Conservation (phyloP, 1,140 invertebrate genomes). For the Hestina assimilis region DNA sequence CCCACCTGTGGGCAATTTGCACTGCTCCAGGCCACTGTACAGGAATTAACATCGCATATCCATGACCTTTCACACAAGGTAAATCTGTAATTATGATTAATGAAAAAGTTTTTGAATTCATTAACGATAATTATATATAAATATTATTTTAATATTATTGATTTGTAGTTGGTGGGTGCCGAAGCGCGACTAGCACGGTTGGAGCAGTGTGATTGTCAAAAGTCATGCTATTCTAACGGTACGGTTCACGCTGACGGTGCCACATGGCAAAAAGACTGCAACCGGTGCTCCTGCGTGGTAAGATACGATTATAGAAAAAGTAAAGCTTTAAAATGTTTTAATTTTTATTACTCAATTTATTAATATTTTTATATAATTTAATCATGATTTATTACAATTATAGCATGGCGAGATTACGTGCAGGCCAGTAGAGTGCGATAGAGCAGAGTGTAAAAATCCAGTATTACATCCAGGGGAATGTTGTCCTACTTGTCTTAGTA, state of each 20-base stretch:
- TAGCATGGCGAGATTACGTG: constrained; percentile 91
- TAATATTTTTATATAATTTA: background rate
- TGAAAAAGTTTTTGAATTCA: background rate
- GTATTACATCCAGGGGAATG: constrained; percentile 87
- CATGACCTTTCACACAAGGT: constrained; percentile 86
- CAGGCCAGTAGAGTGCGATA: constrained; percentile 87
- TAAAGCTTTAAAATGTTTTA: background rate
- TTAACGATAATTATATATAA: background rate
- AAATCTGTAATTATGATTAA: constrained; percentile 7
- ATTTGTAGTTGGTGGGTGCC: constrained; percentile 84
- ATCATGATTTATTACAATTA: constrained; percentile 39
- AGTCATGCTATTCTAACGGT: constrained; percentile 90
- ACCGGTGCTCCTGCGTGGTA: constrained; percentile 90
- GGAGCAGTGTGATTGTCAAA: constrained; percentile 93
- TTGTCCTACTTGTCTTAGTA: constrained; percentile 92
- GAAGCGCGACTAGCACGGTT: constrained; percentile 87
- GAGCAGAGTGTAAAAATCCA: constrained; percentile 87
- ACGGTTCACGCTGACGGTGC: constrained; percentile 89
- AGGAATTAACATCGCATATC: constrained; percentile 82
- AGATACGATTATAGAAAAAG: constrained; percentile 38
- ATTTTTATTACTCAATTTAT: background rate
- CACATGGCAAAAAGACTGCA: constrained; percentile 88
- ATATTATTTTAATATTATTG: constrained; percentile 1
- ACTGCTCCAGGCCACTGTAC: constrained; percentile 86
- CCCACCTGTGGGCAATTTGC: constrained; percentile 94